Conservation (phyloP, 1,140 invertebrate species). For the Orchestia grillus region DNA sequence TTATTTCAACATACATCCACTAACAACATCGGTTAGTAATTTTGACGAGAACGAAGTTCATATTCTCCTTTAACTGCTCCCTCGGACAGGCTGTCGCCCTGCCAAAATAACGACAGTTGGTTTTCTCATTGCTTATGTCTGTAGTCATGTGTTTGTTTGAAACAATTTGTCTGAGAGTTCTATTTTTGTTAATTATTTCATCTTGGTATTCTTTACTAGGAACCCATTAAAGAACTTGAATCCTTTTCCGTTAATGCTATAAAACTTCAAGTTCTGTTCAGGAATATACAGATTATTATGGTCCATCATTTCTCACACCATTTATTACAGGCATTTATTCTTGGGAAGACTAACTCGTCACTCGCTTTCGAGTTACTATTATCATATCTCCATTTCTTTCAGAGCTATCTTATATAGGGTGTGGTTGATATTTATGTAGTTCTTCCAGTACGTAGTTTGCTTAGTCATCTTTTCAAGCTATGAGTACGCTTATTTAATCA, state of each 20-base stretch:
- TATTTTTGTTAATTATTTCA: too few species aligned
- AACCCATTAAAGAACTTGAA: neutral
- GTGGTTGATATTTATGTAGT: neutral
- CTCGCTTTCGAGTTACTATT: neutral
- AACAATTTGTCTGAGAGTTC: too few species aligned
- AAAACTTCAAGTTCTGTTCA: neutral
- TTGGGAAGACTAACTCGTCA: neutral
- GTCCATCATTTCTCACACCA: neutral
- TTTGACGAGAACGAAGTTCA: too few species aligned
- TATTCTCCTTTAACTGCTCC: too few species aligned
- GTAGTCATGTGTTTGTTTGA: too few species aligned
- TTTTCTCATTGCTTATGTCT: too few species aligned
- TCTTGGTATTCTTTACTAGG: too few species aligned
- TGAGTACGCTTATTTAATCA: neutral
- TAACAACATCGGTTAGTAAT: too few species aligned
- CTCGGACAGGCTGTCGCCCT: too few species aligned
- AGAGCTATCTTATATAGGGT: neutral
- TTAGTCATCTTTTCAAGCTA: neutral
- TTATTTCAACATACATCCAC: too few species aligned
- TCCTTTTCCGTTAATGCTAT: neutral
- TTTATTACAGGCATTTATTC: neutral
- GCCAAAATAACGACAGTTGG: too few species aligned
- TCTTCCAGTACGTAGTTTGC: neutral
- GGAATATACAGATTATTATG: too few species aligned
- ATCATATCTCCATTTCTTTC: neutral